Base-by-base conservation (phyloP, 2,888 invertebrate species). In the Clanis bilineata region DNA sequence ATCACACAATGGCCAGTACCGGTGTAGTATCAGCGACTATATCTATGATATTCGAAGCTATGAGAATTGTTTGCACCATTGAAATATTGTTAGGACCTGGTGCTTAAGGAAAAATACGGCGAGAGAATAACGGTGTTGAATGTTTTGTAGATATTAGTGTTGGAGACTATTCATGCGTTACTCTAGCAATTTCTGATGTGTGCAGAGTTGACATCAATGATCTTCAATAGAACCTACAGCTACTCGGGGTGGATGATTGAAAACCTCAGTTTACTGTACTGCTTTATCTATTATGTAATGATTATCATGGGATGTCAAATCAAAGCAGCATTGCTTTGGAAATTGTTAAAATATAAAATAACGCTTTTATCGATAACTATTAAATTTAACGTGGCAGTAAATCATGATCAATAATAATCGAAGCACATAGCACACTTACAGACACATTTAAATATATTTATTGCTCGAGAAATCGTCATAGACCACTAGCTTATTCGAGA, bases 1-100 rank as follows among this genome's bases (percentile, higher is more conserved):
- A 51, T 51, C 51, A 18, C 28, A 51, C 51, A 51, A 51, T 51
- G 28, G 32, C 9, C 32, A 10, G 51, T 51, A 51, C 51, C 51
- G 51, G 51, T 32, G 51, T 18, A 5, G 18, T 51, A 28, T 28
- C 28, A 15, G 51, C 15, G 1, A 12, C 36, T 36, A 51, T 28
- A 28, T 51, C 51, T 32, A 51, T 32, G 28, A 28, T 51, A 32
- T 51, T 28, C 18, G 32, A 51, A 28, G 28, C 15, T 51, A 32
- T 10, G 28, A 9, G 9, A 28, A 51, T 51, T 45, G 23, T 45
- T 51, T 18, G 32, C 51, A 51, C 18, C 28, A 18, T 32, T 10
- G 51, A 51, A 28, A 32, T 28, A 51, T 15, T 32, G 28, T 32
- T 32, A 18, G 10, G 28, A 18, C 18, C 7, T 7, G 7, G 41